Evolutionary conservation across 2,113 vertebrate genomes (phyloP), one percentile per base, ranked within the genome.

Genomic region (Morone saxatilis): DNA sequence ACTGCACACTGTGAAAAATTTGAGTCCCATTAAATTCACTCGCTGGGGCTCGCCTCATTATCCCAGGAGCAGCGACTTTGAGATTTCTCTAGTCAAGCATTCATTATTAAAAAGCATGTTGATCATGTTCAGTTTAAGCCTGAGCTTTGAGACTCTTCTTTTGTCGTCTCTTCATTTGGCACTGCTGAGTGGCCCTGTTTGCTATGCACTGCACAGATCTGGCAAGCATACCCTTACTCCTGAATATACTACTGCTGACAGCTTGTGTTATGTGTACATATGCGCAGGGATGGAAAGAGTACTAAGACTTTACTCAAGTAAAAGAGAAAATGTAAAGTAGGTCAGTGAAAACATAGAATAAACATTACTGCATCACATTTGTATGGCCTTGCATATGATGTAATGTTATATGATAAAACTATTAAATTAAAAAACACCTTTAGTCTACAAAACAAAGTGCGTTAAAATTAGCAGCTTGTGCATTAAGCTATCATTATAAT

Each of bases 61-160:
- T 94, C 89, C 88, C 86, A 89, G 85, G 89, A 93, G 87, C 77
- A 83, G 88, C 45, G 61, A 90, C 89, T 92, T 88, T 93, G 82
- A 92, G 90, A 92, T 90, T 94, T 86, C 80, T 92, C 85, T 70
- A 91, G 93, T 93, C 87, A 87, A 83, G 86, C 91, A 91, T 95
- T 90, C 86, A 95, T 94, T 95, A 95, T 94, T 95, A 87, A 95
- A 86, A 70, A 88, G 71, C 82, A 71, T 93, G 92, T 92, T 93
- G 93, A 93, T 93, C 89, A 78, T 82, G 76, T 91, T 92, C 81
- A 81, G 80, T 86, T 88, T 88, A 86, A 91, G 89, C 79, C 81
- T 68, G 51, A 76, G 85, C 84, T 86, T 82, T 71, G 81, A 90
- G 81, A 86, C 84, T 81, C 72, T 62, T 86, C 85, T 60, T 88